These are phyloP conservation scores for Pseudochirops corinnae DNA, from an alignment of 2,797 vertebrate species.

Conservation along the genomic window DNA sequence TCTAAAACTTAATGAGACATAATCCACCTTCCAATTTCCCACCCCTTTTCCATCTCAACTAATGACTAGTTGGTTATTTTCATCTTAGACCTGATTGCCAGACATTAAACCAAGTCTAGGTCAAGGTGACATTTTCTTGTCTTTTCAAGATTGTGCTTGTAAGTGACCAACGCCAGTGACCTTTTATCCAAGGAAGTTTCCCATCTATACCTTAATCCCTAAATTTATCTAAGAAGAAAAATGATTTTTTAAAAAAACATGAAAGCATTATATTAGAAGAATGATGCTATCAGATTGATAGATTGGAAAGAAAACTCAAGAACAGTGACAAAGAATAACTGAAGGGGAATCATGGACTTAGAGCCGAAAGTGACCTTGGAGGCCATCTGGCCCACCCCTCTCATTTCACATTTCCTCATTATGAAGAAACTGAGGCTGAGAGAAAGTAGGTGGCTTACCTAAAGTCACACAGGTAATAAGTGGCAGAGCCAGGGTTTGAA, in stretches of 20 bases:
- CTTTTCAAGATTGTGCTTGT: background rate
- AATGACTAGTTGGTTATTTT: background rate
- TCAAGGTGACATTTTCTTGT: background rate
- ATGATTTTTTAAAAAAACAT: background rate
- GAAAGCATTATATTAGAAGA: background rate
- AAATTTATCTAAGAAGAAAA: background rate
- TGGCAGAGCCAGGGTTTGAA: background rate
- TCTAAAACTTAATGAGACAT: background rate
- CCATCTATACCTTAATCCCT: background rate
- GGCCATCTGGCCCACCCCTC: background rate
- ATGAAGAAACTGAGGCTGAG: background rate
- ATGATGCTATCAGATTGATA: background rate
- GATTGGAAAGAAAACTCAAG: background rate
- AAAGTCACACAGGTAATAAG: background rate
- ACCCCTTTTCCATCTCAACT: background rate
- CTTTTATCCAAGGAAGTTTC: background rate
- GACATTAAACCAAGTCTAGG: background rate
- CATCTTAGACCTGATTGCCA: background rate
- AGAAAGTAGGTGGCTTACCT: background rate
- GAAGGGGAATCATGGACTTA: background rate
- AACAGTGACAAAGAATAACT: background rate
- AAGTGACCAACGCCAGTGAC: background rate
- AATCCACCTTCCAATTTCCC: background rate
- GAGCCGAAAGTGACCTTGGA: background rate
- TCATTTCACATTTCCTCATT: background rate